A percentile compares a stretch with the other conserved stretches of the same genome.
Conservation (phyloP, 1,140 invertebrate genomes). For the Hylaeus volcanicus region DNA sequence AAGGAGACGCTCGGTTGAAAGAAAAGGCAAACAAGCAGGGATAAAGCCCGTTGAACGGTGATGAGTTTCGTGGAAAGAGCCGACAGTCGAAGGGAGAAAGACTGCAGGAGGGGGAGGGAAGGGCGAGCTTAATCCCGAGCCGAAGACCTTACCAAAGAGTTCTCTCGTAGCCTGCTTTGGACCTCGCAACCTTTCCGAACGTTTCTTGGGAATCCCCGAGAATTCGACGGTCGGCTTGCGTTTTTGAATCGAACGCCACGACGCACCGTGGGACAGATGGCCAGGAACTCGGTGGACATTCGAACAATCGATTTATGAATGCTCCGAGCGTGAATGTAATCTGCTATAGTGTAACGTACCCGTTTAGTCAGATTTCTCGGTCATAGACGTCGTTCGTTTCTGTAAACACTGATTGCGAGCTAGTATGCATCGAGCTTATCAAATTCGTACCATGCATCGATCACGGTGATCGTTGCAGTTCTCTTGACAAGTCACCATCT, state of each 20-base stretch:
- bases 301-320: too few relatives aligned
- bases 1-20: conserved; percentile 52
- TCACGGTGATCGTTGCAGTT: too few relatives aligned
- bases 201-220: conserved; percentile 53
- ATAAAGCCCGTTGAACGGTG: conserved; percentile 65
- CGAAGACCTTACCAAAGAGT: conserved; percentile 52
- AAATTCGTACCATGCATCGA: too few relatives aligned
- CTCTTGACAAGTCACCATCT: too few relatives aligned
- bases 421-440: too few relatives aligned
- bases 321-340: too few relatives aligned
- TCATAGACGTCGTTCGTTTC: too few relatives aligned
- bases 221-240: conserved; percentile 41
- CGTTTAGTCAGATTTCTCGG: too few relatives aligned
- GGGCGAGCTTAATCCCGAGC: conserved; percentile 55
- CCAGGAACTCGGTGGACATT: too few relatives aligned
- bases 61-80: conserved; percentile 67
- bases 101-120: background rate
- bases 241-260: conserved; percentile 17
- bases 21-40: conserved; percentile 66
- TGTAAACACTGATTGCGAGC: too few relatives aligned
- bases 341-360: too few relatives aligned
- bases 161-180: conserved; percentile 23
- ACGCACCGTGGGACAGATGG: too few relatives aligned
- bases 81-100: conserved; percentile 44
- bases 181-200: conserved; percentile 38